phyloP scores from a whole-genome alignment of 2,113 vertebrate genomes.

The Sialia sialis region DNA sequence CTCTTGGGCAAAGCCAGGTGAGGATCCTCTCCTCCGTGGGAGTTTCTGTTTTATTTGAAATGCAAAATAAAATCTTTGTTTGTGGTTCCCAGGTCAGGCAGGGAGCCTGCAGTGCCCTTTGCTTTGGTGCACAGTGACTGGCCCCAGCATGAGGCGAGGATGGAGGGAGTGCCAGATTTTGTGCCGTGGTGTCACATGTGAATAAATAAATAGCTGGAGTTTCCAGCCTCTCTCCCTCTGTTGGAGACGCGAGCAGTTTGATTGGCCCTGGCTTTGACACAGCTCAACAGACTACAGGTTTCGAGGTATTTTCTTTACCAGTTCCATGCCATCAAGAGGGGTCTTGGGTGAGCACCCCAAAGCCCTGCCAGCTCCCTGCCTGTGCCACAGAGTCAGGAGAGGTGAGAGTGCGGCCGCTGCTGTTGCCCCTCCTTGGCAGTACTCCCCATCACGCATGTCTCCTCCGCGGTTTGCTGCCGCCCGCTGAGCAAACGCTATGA shows the following conservation, averaged over 20 bases:
- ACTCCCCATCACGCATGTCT: neutral
- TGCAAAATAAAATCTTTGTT: neutral
- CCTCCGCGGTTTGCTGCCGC: neutral
- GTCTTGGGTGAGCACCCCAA: neutral
- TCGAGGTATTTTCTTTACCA: neutral
- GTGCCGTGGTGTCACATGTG: neutral
- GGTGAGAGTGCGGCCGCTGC: neutral
- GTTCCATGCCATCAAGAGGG: neutral
- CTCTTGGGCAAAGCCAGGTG: neutral
- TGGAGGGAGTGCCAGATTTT: neutral
- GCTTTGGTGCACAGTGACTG: neutral
- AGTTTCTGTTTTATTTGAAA: neutral
- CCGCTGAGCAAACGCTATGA: conserved; percentile 37
- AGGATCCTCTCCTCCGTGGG: neutral
- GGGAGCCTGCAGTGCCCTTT: neutral
- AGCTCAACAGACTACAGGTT: neutral
- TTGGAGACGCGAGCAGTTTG: neutral
- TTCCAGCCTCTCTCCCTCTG: neutral
- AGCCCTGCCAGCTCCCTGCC: neutral
- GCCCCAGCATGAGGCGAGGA: neutral
- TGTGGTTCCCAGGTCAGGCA: neutral
- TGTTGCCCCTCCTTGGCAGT: accelerated
- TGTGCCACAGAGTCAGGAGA: neutral
- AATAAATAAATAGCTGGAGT: conserved; percentile 18
- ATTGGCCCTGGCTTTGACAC: neutral